Evolutionary conservation across 2,888 invertebrate species (phyloP).

Genomic region (Parnassius apollo): DNA sequence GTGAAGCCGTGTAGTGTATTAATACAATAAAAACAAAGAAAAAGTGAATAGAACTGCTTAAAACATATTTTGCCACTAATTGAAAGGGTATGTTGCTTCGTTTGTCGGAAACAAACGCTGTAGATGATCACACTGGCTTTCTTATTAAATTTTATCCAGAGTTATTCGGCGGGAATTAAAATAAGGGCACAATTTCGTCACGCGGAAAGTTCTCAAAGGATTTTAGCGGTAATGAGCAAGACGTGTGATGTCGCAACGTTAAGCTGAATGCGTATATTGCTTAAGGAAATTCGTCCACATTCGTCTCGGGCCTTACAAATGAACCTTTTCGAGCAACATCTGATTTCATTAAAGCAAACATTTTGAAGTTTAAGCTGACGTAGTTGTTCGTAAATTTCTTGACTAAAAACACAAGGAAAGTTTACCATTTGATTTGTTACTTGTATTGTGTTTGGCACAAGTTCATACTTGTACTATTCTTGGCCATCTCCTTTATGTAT

Average conservation of each 20-base stretch:
- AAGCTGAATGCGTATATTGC: constrained; percentile 47
- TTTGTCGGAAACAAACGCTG: background rate
- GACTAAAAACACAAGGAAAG: constrained; percentile 3
- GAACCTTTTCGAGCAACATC: constrained; percentile 26
- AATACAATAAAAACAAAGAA: too few species aligned
- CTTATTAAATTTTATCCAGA: constrained; percentile 50
- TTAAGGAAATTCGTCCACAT: constrained; percentile 48
- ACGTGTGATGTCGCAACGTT: constrained; percentile 44
- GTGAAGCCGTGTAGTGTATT: too few species aligned
- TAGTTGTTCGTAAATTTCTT: constrained; percentile 20
- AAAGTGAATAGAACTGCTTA: too few species aligned
- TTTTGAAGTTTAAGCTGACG: constrained; percentile 21
- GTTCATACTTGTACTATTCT: too few species aligned
- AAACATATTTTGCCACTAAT: too few species aligned
- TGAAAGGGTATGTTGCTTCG: constrained; percentile 7
- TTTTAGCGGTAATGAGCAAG: constrained; percentile 52
- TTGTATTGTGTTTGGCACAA: too few species aligned
- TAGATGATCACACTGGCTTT: constrained; percentile 23
- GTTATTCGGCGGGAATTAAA: constrained; percentile 55
- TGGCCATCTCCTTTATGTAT: too few species aligned
- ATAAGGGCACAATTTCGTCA: constrained; percentile 50
- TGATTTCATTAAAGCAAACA: constrained; percentile 30
- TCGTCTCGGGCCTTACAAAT: constrained; percentile 37
- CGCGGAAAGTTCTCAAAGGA: constrained; percentile 51
- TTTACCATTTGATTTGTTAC: background rate